Evolutionary conservation across 2,797 vertebrate species (phyloP).

Genomic region (Gymnodraco acuticeps): DNA sequence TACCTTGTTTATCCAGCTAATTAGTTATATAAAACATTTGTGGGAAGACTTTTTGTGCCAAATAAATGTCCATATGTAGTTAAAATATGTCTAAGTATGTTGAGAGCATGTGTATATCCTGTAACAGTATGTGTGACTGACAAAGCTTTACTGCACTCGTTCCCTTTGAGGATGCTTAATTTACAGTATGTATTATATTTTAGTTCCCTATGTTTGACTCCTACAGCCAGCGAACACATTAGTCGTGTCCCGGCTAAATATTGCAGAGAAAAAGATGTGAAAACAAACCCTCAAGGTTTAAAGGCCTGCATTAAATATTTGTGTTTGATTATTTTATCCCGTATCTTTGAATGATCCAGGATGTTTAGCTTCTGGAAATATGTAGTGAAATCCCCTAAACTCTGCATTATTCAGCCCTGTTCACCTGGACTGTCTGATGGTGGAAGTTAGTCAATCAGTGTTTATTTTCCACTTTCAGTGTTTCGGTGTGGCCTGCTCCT

Average conservation of each 20-base stretch:
- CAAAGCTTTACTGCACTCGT: slow-evolving; percentile 24
- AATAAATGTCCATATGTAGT: slow-evolving; percentile 46
- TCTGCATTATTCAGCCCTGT: slow-evolving; percentile 8
- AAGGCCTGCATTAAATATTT: slow-evolving; percentile 12
- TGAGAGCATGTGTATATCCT: slow-evolving; percentile 31
- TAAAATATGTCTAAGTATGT: slow-evolving; percentile 29
- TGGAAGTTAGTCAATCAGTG: slow-evolving; percentile 2
- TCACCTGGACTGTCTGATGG: slow-evolving; percentile 24
- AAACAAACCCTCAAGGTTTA: background rate
- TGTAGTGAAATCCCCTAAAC: slow-evolving; percentile 8
- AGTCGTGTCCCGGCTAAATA: background rate
- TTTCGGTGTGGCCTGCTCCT: slow-evolving; percentile 44
- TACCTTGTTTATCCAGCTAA: slow-evolving; percentile 18
- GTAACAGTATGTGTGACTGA: slow-evolving; percentile 33
- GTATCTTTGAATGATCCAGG: background rate
- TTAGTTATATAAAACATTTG: slow-evolving; percentile 33
- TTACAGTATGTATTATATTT: slow-evolving; percentile 7
- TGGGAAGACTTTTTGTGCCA: slow-evolving; percentile 65
- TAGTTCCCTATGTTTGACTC: slow-evolving; percentile 7
- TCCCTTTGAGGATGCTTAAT: slow-evolving; percentile 29
- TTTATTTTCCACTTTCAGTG: slow-evolving; percentile 37
- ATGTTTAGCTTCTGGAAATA: slow-evolving; percentile 4
- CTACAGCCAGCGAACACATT: too few relatives aligned
- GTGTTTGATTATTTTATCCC: slow-evolving; percentile 12
- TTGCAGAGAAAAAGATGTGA: slow-evolving; percentile 1